phyloP scores from a whole-genome alignment of 2,797 vertebrate species.

The Fringilla coelebs region DNA sequence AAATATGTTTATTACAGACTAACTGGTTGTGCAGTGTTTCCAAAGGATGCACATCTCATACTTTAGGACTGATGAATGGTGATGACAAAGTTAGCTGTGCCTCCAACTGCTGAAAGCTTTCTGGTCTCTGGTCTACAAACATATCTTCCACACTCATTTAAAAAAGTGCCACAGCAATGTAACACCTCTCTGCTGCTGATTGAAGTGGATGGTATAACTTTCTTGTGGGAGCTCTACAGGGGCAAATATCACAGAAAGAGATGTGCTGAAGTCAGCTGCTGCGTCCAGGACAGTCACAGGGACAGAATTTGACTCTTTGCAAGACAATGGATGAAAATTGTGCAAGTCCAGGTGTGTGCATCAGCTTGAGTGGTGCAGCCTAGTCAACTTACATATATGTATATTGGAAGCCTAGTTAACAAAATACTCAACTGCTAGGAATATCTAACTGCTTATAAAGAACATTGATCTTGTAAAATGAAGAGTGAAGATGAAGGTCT shows the following conservation, averaged over 20 bases:
- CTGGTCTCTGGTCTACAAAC: neutral
- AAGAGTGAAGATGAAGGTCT: neutral
- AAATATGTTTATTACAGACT: neutral
- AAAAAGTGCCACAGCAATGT: neutral
- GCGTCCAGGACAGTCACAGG: neutral
- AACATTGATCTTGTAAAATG: neutral
- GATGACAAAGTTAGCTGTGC: neutral
- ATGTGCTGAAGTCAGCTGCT: neutral
- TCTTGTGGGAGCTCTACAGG: neutral
- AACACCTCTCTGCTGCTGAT: fast-evolving
- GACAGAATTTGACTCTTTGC: neutral
- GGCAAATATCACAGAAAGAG: neutral
- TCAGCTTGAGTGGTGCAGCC: neutral
- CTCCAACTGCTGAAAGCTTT: neutral
- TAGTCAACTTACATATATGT: neutral
- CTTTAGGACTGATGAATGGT: neutral
- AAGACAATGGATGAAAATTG: neutral
- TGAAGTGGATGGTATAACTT: neutral
- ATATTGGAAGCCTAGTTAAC: neutral
- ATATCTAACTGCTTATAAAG: neutral
- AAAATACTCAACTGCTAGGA: neutral
- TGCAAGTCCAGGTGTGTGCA: neutral
- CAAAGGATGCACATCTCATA: neutral
- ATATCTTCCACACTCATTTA: neutral
- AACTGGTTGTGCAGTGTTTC: neutral